Evolutionary conservation across 2,113 vertebrate species (phyloP).

Genomic region (Rhadina sibilatrix): DNA sequence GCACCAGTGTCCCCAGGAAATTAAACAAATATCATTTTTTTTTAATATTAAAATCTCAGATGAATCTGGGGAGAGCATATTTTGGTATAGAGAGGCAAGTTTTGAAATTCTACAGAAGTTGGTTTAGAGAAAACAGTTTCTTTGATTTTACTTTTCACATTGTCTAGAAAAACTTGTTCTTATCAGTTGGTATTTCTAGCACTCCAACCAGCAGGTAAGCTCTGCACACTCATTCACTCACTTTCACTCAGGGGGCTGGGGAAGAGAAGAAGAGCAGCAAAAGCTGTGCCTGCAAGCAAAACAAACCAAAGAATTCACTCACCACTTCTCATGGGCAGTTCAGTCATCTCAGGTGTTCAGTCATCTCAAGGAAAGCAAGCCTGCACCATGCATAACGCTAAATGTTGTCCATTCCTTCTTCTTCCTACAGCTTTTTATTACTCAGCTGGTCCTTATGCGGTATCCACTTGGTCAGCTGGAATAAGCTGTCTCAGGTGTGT

Average conservation of each 20-base stretch:
- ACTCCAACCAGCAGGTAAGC: background rate
- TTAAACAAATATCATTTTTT: background rate
- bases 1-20: background rate
- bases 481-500: fast-evolving
- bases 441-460: background rate
- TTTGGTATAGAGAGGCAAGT: background rate
- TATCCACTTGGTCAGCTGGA: too few species aligned
- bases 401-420: background rate
- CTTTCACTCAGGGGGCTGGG: fast-evolving
- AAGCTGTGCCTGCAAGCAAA: fast-evolving
- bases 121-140: background rate
- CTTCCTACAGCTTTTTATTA: background rate
- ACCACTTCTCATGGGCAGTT: background rate
- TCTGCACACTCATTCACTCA: fast-evolving
- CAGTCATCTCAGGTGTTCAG: background rate
- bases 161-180: background rate
- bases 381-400: fast-evolving
- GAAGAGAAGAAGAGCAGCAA: background rate
- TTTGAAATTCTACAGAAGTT: background rate
- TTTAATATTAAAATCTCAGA: background rate
- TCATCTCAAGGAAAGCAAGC: background rate
- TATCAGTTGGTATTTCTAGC: background rate
- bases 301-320: background rate
- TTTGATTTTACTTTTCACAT: background rate
- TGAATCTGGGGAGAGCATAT: background rate